Base-by-base conservation (phyloP, 2,888 invertebrate genomes). In the Orchesellides sinensis region DNA sequence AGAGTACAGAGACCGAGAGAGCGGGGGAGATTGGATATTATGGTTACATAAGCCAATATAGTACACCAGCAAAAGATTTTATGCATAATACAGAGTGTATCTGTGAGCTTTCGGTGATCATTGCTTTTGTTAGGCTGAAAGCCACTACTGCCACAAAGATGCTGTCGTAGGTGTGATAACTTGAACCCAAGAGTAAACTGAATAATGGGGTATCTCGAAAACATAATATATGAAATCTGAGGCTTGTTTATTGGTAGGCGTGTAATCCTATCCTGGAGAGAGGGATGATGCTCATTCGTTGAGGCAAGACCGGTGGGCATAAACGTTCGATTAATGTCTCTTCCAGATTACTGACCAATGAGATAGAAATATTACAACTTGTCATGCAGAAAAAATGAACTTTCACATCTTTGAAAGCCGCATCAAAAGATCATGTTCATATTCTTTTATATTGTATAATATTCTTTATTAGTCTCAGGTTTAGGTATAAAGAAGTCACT, bases 271-370 rank as follows among this genome's bases (percentile, higher is more conserved):
- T 52, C 14, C 21, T 12, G 19, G 35, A 63, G 21, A 27, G n/a
- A 56, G 70, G 56, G 56, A 72, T 54, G 80, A 40, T 80, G 45
- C 32, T 65, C 69, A 72, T 80, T 79, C 72, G 54, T 25, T 79
- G 70, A 63, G n/a, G 6, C 54, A 27, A 32, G 54, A 70, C 56
- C 54, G 65, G 72, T 66, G 78, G 63, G 54, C 65, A 45, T 66
- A 45, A 29, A 66, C 40, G 12, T 70, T 56, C 5, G 21, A 54
- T 70, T 70, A 72, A 63, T 45, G 25, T 52, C 27, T 72, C 45
- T 25, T 73, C 23, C 10, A 59, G 80, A 80, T 80, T 54, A 72
- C 80, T 72, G 78, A 72, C 80, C 80, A 80, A 80, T 80, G 56
- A 72, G 56, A 70, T 78, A 65, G 54, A 29, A 47, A 70, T 52